These are phyloP conservation scores for Pristionchus fissidentatus DNA, from an alignment of 2,888 invertebrate species.

Conservation along the genomic window DNA sequence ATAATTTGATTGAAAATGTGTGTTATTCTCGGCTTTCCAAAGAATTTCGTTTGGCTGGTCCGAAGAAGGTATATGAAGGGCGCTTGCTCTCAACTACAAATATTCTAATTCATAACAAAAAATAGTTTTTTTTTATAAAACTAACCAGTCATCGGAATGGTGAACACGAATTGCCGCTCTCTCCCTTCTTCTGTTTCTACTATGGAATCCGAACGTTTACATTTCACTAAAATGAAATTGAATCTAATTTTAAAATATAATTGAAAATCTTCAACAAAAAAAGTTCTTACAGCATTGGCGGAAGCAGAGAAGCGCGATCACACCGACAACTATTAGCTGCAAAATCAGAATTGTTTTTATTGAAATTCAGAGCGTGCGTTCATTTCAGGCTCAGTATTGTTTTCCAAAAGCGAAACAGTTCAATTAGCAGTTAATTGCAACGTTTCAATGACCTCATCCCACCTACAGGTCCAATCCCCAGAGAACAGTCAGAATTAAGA, in stretches of 20 bases:
- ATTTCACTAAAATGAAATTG: background rate
- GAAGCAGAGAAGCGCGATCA: background rate
- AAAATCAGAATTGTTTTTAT: background rate
- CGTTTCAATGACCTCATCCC: too few relatives aligned
- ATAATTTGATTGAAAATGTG: too few relatives aligned
- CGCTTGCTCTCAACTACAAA: slow-evolving; percentile 6
- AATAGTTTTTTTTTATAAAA: background rate
- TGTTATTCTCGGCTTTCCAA: background rate
- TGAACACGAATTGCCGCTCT: background rate
- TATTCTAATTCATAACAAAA: background rate
- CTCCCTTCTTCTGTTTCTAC: background rate
- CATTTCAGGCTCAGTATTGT: too few relatives aligned
- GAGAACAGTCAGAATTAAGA: too few relatives aligned
- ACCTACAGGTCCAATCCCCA: too few relatives aligned
- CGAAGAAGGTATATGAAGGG: background rate
- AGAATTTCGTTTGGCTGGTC: background rate
- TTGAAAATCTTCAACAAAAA: background rate
- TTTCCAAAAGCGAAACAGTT: too few relatives aligned
- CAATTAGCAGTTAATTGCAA: too few relatives aligned
- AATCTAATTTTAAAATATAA: background rate
- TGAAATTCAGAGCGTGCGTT: too few relatives aligned
- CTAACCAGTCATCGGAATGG: slow-evolving; percentile 8
- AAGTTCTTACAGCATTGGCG: slow-evolving; percentile 32
- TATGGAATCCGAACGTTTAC: background rate
- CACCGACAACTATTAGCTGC: background rate